phyloP scores from a whole-genome alignment of 2,113 vertebrate genomes.

The Psilopsiagon aurifrons region DNA sequence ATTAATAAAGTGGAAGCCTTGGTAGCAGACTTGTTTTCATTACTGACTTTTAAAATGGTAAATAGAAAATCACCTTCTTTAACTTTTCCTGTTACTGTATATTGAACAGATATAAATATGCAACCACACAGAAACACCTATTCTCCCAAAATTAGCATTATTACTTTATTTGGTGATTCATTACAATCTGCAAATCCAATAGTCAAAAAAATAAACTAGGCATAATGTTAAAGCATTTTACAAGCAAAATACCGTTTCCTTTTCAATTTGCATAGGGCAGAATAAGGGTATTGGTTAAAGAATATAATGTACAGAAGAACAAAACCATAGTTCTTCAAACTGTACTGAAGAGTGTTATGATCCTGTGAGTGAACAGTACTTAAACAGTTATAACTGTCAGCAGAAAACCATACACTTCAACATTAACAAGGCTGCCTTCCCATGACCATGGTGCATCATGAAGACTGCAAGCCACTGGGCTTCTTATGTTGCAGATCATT shows the following conservation, averaged over 20 bases:
- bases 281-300: conserved; percentile 71
- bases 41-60: not conserved
- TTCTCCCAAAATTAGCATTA: conserved; percentile 70
- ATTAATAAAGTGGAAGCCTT: not conserved
- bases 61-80: not conserved
- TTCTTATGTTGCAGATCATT: not conserved
- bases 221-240: conserved; percentile 78
- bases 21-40: not conserved
- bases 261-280: conserved; percentile 63
- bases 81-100: not conserved
- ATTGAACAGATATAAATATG: not conserved
- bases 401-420: conserved; percentile 54
- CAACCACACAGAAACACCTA: conserved; percentile 13
- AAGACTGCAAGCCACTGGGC: not conserved
- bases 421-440: conserved; percentile 26
- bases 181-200: conserved; percentile 75
- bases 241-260: conserved; percentile 75
- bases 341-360: conserved; percentile 14
- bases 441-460: not conserved
- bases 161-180: conserved; percentile 78
- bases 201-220: conserved; percentile 74
- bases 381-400: not conserved
- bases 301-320: conserved; percentile 72
- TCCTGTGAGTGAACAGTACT: conserved; percentile 33
- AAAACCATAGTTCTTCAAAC: conserved; percentile 67